Conservation (phyloP, 1,140 invertebrate genomes). For the Samia ricini region DNA sequence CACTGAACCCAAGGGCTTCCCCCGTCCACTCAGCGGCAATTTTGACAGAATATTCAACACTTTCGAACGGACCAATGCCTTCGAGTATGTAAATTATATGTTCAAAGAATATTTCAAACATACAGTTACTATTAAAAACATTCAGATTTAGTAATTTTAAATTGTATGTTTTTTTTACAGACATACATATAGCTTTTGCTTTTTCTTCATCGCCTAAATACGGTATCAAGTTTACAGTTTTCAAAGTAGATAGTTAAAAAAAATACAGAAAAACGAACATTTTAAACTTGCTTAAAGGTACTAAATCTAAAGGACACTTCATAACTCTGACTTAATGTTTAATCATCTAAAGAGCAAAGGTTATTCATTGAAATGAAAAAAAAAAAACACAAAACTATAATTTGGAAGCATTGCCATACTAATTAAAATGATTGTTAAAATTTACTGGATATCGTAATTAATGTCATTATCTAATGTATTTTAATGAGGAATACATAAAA, state of each 20-base stretch:
- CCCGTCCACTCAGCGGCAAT: constrained; percentile 67
- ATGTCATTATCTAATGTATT: not conserved
- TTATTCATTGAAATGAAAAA: too few species aligned
- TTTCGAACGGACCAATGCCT: constrained; percentile 73
- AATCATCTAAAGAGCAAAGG: not conserved
- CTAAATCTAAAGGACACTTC: too few species aligned
- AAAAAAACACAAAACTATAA: not conserved
- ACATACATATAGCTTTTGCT: too few species aligned
- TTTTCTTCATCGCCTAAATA: too few species aligned
- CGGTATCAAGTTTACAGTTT: not conserved
- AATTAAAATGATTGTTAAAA: not conserved
- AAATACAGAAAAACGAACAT: not conserved
- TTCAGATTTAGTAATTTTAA: not conserved
- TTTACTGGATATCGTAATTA: not conserved
- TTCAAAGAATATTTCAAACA: not conserved
- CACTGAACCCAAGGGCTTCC: constrained; percentile 43
- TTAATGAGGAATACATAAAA: not conserved
- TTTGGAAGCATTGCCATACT: not conserved
- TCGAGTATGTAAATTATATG: constrained; percentile 53
- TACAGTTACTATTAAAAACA: not conserved
- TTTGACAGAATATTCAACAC: constrained; percentile 76
- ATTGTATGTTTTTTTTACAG: too few species aligned
- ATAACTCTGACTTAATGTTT: too few species aligned
- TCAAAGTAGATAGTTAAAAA: not conserved
- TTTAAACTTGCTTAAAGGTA: not conserved